Evolutionary conservation across 2,797 vertebrate species (phyloP), one percentile per base, ranked within the genome.

Genomic region (Liparis tanakae): DNA sequence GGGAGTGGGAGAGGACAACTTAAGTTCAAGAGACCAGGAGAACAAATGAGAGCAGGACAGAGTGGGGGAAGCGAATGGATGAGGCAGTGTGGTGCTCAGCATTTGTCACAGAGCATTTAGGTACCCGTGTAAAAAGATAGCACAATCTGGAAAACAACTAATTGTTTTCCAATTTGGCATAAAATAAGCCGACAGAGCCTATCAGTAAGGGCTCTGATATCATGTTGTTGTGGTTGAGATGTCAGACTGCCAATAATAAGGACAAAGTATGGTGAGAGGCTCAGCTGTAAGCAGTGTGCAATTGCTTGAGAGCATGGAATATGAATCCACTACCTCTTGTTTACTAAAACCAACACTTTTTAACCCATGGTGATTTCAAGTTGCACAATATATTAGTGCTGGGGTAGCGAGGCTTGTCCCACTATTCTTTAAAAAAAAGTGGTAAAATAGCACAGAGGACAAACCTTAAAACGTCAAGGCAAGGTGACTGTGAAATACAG

Each of bases 11-110:
- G 88, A 89, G 91, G 89, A 93, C 90, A 93, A 88, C 67, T 81
- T 89, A 84, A 91, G 91, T 92, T 92, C 88, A 94, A 91, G 87
- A 92, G 86, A 92, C 83, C 83, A 84, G 70, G 71, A 84, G 88
- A 90, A 87, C 87, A 87, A 92, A 90, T 82, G 82, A 87, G 78
- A 80, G 79, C 1, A 50, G 80, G 88, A 90, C 81, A 88, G 82
- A 83, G 67, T 82, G 72, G 60, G 79, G 77, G 84, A 81, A 74
- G 77, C 76, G 78, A 78, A 85, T 76, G 56, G 65, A 77, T 84
- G 74, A 67, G 66, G 81, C 30, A 48, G 79, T 83, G 81, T 57
- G 36, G 70, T 63, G 43, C 69, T 81, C 70, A 79, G 81, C 78
- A 84, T 34, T 34, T 77, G 78, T 74, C 77, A 70, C 46, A 62